phyloP scores from a whole-genome alignment of 2,797 vertebrate species.

The Saguinus oedipus region DNA sequence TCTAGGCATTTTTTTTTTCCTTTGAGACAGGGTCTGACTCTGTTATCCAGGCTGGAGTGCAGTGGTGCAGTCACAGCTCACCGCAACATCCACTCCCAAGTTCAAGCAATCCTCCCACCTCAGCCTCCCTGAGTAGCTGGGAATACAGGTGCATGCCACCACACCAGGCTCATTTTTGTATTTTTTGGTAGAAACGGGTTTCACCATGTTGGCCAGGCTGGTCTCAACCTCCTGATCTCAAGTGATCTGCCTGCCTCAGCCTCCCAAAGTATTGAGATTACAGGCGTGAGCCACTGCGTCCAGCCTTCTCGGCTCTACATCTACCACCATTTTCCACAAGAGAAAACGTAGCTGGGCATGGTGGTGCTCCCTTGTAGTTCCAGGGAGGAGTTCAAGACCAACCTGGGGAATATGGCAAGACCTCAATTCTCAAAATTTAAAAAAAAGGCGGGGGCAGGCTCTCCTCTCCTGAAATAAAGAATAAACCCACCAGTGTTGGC shows the following conservation, averaged over 20 bases:
- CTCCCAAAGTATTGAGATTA: background rate
- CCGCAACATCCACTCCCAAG: background rate
- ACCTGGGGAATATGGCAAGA: background rate
- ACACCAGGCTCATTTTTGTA: background rate
- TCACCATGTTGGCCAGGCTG: background rate
- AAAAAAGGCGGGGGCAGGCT: accelerated
- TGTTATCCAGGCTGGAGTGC: background rate
- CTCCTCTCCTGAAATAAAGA: background rate
- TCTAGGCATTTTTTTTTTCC: no score
- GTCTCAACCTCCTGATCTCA: background rate
- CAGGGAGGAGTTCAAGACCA: background rate
- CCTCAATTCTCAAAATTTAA: no score
- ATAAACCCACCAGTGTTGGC: accelerated
- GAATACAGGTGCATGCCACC: background rate
- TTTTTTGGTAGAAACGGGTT: background rate
- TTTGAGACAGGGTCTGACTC: background rate
- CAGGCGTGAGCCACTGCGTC: background rate
- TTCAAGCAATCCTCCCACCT: background rate
- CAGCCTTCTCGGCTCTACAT: background rate
- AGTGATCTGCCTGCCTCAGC: background rate
- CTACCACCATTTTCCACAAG: background rate
- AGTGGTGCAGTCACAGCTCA: background rate
- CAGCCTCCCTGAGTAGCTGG: background rate
- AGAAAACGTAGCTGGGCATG: background rate
- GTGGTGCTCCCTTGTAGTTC: background rate